These are phyloP conservation scores for Nothobranchius kuhntae DNA, from an alignment of 2,113 vertebrate species.

Conservation along the genomic window DNA sequence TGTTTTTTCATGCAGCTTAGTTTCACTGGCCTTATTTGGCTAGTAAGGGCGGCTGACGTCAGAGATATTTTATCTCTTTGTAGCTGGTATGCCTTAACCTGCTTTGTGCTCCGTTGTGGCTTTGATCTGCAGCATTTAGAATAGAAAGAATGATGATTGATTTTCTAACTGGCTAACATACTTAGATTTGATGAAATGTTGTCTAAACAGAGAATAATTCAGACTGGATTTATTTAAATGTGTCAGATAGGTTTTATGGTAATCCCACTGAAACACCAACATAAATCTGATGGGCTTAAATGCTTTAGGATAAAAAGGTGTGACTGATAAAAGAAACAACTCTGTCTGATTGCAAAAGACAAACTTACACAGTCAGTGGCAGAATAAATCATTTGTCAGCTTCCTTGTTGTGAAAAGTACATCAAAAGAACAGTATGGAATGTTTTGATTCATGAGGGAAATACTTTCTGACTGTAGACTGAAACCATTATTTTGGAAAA, in stretches of 20 bases:
- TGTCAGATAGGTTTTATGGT: background rate
- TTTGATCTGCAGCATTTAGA: background rate
- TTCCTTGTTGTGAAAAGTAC: background rate
- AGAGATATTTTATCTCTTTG: background rate
- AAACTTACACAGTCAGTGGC: background rate
- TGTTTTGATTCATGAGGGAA: background rate
- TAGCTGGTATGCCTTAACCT: constrained; percentile 1
- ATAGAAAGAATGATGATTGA: background rate
- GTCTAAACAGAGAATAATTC: background rate
- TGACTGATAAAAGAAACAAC: background rate
- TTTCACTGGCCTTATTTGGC: constrained; percentile 7
- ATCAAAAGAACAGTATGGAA: background rate
- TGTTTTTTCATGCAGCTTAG: background rate
- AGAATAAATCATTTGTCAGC: background rate
- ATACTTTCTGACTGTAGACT: background rate
- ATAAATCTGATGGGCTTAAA: background rate
- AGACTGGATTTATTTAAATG: background rate
- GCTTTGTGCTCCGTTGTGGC: background rate
- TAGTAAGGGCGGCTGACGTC: background rate
- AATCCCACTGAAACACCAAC: background rate
- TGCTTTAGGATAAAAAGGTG: background rate
- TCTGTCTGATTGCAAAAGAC: constrained; percentile 6
- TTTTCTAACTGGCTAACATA: background rate
- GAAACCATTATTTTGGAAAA: background rate
- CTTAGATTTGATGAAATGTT: background rate